phyloP scores from a whole-genome alignment of 2,797 vertebrate species.

The Hydrocynus forskahlii region DNA sequence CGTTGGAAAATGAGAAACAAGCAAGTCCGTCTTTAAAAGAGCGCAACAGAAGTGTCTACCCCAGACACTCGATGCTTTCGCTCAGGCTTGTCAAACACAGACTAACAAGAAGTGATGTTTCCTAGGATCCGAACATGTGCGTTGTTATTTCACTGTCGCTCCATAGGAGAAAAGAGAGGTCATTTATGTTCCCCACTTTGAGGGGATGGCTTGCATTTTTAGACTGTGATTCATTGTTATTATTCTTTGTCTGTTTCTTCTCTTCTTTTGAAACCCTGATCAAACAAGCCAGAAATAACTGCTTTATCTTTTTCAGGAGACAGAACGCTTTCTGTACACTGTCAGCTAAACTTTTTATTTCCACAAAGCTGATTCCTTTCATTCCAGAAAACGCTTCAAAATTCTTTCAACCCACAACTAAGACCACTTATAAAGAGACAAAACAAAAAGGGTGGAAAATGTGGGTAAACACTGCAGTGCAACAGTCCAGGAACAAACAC shows the following conservation, averaged over 20 bases:
- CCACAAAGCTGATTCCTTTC: slow-evolving; percentile 14
- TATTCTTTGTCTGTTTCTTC: neutral
- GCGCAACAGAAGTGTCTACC: slow-evolving; percentile 6
- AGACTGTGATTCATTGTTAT: neutral
- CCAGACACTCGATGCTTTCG: neutral
- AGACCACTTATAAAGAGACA: slow-evolving; percentile 25
- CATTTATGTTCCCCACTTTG: slow-evolving; percentile 23
- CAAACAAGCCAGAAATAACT: slow-evolving; percentile 28
- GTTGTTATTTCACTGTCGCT: slow-evolving; percentile 35
- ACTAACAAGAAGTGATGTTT: slow-evolving; percentile 50
- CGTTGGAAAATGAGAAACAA: neutral
- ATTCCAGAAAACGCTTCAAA: slow-evolving; percentile 25
- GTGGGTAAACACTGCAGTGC: slow-evolving; percentile 29
- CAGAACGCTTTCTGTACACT: slow-evolving; percentile 24
- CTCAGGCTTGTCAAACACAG: slow-evolving; percentile 29
- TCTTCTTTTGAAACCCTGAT: slow-evolving; percentile 7
- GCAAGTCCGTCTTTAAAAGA: neutral
- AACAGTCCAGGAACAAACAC: slow-evolving; percentile 33
- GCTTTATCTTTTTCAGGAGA: slow-evolving; percentile 34
- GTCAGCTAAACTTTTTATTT: slow-evolving; percentile 23
- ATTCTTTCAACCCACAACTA: slow-evolving; percentile 25
- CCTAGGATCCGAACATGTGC: slow-evolving; percentile 23
- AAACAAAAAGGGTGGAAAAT: slow-evolving; percentile 25
- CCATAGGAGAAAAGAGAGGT: slow-evolving; percentile 20
- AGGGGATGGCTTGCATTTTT: slow-evolving; percentile 27